Evolutionary conservation across 1,140 invertebrate genomes (phyloP).

Genomic region (Pogonomyrmex californicus): DNA sequence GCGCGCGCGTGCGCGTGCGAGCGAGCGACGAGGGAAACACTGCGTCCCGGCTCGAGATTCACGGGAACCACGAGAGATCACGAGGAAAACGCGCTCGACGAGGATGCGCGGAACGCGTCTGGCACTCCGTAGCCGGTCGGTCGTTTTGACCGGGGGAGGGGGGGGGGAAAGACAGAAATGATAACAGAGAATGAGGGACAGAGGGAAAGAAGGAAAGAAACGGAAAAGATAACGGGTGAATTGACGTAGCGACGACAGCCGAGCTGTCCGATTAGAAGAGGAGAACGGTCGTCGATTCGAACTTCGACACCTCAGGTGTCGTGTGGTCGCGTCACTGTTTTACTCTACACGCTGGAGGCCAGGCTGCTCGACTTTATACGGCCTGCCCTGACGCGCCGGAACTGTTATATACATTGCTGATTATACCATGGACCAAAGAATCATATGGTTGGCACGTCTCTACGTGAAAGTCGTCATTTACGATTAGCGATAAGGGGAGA

Average conservation of each 20-base stretch:
- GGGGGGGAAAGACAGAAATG: too few species aligned
- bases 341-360: background rate
- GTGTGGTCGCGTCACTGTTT: background rate
- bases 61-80: too few species aligned
- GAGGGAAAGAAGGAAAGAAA: background rate
- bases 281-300: too few species aligned
- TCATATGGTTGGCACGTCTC: slow-evolving; percentile 15
- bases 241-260: background rate
- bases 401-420: background rate
- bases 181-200: background rate
- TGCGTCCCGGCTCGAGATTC: too few species aligned
- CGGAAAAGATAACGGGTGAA: background rate
- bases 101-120: background rate
- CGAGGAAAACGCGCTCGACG: background rate
- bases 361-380: background rate
- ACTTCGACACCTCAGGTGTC: background rate
- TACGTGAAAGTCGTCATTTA: background rate
- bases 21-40: too few species aligned
- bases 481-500: background rate
- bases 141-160: too few species aligned
- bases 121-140: background rate
- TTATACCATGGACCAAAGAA: slow-evolving; percentile 30
- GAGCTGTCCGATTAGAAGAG: background rate
- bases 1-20: too few species aligned
- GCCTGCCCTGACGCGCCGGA: background rate